phyloP scores from a whole-genome alignment of 2,797 vertebrate genomes.

The Cuniculus paca region DNA sequence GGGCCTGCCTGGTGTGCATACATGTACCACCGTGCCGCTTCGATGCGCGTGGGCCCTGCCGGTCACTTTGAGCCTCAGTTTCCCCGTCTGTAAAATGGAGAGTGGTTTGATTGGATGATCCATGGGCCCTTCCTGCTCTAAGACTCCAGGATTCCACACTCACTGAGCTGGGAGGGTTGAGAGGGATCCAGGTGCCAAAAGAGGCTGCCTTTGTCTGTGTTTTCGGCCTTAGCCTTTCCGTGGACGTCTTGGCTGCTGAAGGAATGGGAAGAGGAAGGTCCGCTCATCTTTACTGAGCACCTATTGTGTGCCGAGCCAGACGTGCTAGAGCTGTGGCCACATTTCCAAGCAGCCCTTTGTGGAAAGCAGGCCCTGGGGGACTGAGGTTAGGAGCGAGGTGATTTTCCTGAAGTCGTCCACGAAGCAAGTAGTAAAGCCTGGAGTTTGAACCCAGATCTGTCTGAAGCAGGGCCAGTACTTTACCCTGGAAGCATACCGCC shows the following conservation, averaged over 20 bases:
- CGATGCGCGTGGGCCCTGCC: neutral
- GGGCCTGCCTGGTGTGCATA: conserved; percentile 56
- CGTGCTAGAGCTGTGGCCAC: neutral
- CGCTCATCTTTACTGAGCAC: neutral
- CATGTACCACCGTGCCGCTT: neutral
- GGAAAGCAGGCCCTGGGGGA: neutral
- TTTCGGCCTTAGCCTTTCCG: neutral
- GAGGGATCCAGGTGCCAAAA: neutral
- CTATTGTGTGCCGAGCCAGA: neutral
- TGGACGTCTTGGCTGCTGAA: neutral
- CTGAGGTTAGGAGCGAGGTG: neutral
- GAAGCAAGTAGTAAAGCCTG: neutral
- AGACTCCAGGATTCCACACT: neutral
- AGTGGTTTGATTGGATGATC: conserved; percentile 3
- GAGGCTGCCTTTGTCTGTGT: neutral
- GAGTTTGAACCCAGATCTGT: conserved; percentile 38
- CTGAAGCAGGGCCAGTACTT: neutral
- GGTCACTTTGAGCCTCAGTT: conserved; percentile 30
- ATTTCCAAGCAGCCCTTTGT: neutral
- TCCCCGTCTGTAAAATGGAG: conserved; percentile 67
- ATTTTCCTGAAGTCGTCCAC: neutral
- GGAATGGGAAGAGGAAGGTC: neutral
- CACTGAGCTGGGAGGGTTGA: neutral
- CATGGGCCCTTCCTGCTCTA: neutral
- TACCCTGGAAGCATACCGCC: neutral